phyloP scores from a whole-genome alignment of 2,888 invertebrate genomes.

The Tubiluchus corallicola region DNA sequence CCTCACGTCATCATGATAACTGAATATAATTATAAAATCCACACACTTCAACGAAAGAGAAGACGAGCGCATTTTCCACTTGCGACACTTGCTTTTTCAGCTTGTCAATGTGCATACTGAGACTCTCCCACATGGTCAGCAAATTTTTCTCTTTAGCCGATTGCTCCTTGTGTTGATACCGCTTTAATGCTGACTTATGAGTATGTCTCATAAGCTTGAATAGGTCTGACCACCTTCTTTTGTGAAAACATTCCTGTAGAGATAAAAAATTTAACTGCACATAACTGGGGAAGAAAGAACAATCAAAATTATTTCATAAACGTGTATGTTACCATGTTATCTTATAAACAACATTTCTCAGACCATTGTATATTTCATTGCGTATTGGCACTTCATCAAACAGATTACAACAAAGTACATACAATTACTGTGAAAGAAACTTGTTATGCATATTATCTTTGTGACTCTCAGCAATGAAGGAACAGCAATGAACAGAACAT shows the following conservation, averaged over 20 bases:
- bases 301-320: too few relatives aligned
- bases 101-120: slow-evolving; percentile 47
- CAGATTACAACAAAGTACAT: too few relatives aligned
- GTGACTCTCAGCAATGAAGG: too few relatives aligned
- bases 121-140: slow-evolving; percentile 39
- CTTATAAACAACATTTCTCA: too few relatives aligned
- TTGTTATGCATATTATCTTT: too few relatives aligned
- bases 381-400: too few relatives aligned
- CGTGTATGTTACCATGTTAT: too few relatives aligned
- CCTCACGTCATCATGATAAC: too few relatives aligned
- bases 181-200: slow-evolving; percentile 41
- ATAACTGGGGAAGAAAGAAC: slow-evolving; percentile 2
- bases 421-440: too few relatives aligned
- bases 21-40: slow-evolving; percentile 4
- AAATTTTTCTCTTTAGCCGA: neutral
- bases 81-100: slow-evolving; percentile 50
- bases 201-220: slow-evolving; percentile 57
- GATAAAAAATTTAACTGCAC: slow-evolving; percentile 8
- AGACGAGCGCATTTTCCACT: slow-evolving; percentile 49
- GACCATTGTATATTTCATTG: too few relatives aligned
- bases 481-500: too few relatives aligned
- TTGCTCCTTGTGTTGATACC: slow-evolving; percentile 17
- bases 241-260: slow-evolving; percentile 42
- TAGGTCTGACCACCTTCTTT: slow-evolving; percentile 49
- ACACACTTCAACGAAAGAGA: slow-evolving; percentile 60